Evolutionary conservation across 2,888 invertebrate species (phyloP).

Genomic region (Hipparchia semele): DNA sequence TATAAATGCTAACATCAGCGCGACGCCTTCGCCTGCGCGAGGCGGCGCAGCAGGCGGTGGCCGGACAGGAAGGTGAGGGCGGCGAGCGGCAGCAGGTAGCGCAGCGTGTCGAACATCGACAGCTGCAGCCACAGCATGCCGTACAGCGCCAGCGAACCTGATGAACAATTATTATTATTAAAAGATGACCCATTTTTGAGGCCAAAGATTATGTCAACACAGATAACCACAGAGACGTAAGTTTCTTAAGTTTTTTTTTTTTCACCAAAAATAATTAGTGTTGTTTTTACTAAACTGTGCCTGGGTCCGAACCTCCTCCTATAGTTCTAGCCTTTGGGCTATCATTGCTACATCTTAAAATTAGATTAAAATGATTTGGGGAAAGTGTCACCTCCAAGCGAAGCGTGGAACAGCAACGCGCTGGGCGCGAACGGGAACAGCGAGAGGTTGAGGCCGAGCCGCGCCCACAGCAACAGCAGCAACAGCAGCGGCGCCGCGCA

Average conservation of each 20-base stretch:
- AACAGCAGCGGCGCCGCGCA: constrained; percentile 92
- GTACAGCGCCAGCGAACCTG: constrained; percentile 94
- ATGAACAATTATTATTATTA: constrained; percentile 41
- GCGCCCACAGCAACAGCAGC: constrained; percentile 92
- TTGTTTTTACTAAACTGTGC: too few relatives aligned
- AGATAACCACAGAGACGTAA: too few relatives aligned
- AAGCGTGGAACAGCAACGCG: constrained; percentile 95
- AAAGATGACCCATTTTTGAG: too few relatives aligned
- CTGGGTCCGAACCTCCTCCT: too few relatives aligned
- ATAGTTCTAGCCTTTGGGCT: too few relatives aligned
- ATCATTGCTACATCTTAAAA: too few relatives aligned
- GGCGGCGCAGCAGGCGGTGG: constrained; percentile 93
- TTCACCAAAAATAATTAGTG: too few relatives aligned
- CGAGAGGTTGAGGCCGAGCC: constrained; percentile 92
- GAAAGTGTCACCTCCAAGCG: constrained; percentile 86
- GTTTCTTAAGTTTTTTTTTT: too few relatives aligned
- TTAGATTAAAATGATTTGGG: too few relatives aligned
- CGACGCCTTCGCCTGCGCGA: constrained; percentile 83
- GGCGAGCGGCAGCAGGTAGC: constrained; percentile 93
- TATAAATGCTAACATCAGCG: constrained; percentile 29
- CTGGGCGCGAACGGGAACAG: constrained; percentile 90
- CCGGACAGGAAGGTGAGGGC: constrained; percentile 96
- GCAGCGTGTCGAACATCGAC: constrained; percentile 98
- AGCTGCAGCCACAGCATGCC: constrained; percentile 95
- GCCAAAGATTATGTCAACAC: too few relatives aligned